Evolutionary conservation across 2,797 vertebrate genomes (phyloP).

Genomic region (Saxicola maurus): DNA sequence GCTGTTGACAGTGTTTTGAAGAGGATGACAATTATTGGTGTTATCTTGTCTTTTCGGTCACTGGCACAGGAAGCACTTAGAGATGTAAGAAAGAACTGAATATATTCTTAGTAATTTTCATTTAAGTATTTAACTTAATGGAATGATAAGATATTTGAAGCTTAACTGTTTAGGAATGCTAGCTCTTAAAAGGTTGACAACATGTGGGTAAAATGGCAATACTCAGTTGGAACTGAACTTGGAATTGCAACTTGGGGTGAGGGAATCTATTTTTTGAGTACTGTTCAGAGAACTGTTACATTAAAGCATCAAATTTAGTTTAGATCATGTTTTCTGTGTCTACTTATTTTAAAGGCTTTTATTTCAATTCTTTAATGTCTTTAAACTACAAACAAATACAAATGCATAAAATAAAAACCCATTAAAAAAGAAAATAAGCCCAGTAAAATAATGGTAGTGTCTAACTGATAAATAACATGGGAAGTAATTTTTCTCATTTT

Average conservation of each 20-base stretch:
- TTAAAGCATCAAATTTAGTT: background rate
- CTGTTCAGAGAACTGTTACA: background rate
- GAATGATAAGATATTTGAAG: background rate
- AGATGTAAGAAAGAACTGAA: slow-evolving; percentile 83
- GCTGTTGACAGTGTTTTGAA: slow-evolving; percentile 98
- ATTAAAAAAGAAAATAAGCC: background rate
- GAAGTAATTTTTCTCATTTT: background rate
- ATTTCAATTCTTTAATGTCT: background rate
- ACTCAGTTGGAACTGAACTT: background rate
- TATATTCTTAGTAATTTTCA: background rate
- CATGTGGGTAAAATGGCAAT: background rate
- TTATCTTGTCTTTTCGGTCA: slow-evolving; percentile 96
- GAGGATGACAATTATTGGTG: slow-evolving; percentile 98
- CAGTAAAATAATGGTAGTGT: background rate
- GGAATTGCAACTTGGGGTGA: background rate
- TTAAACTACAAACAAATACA: background rate
- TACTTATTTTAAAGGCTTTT: background rate
- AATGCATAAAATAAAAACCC: background rate
- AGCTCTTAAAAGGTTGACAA: background rate
- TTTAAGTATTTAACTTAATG: background rate
- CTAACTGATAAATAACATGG: background rate
- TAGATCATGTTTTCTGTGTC: background rate
- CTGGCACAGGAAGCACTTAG: slow-evolving; percentile 94
- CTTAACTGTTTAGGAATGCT: background rate
- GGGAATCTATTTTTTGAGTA: background rate